Base-by-base conservation (phyloP, 1,140 invertebrate genomes). In the Pachyrhynchus sulphureomaculatus region DNA sequence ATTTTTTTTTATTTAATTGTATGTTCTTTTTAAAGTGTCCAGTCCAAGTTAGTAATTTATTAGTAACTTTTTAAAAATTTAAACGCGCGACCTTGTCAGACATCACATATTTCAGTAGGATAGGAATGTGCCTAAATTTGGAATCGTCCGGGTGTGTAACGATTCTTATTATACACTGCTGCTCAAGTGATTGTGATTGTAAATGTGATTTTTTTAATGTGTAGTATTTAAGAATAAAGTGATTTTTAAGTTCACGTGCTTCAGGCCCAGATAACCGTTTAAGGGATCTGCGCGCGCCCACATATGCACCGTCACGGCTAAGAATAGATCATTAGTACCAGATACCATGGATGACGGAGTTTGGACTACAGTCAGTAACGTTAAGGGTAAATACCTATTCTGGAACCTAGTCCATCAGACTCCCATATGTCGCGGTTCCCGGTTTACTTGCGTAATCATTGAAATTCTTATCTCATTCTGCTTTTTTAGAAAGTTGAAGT, bases 271-370 rank as follows among this genome's bases (percentile, higher is more conserved):
- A 55, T 20, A 52, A 53, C 66, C 66, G 60, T 68, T 66, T 68
- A 60, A 60, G 62, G 64, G 67, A 24, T 37, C 39, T 33, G 51
- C 55, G 58, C 47, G 39, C 63, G 56, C 54, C 55, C 63, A 66
- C 62, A 60, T 55, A 66, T 62, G 61, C 55, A 33, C 39, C 42
- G 68, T 69, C 68, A 68, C 55, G 55, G 65, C 62, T 55, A 68
- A 66, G 68, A 69, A 69, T 69, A 69, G 67, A 56, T 33, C 17
- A 34, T 17, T 26, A 37, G 37, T 36, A 33, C 21, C 32, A n/a
- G 33, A 57, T 15, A 60, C 56, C 49, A 66, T 64, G 67, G 64
- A 66, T 10, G 59, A 64, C n/a, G 64, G 21, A 26, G 6, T 36
- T 9, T 68, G 67, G 67, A 64, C 56, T 8, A 55, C 56, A 9